Percentiles rank a stretch among this genome's conserved stretches.
phyloP scores from a whole-genome alignment of 2,888 invertebrate species.

The Papilio demoleus region DNA sequence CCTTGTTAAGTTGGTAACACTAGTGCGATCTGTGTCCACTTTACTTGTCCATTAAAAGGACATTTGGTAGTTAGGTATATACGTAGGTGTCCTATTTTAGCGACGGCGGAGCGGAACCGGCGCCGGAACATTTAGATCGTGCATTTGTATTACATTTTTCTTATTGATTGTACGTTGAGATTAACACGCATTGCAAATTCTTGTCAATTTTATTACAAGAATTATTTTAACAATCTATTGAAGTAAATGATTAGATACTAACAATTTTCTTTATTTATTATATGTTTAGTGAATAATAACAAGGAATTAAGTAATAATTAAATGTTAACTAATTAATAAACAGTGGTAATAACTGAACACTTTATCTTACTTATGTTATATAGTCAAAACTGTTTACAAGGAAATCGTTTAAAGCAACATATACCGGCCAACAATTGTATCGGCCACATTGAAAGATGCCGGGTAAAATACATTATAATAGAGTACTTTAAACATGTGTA shows the following conservation, averaged over 20 bases:
- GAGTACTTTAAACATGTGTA: too few species aligned
- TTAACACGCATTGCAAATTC: not conserved
- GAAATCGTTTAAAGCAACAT: too few species aligned
- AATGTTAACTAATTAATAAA: too few species aligned
- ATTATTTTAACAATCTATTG: not conserved
- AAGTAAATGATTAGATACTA: not conserved
- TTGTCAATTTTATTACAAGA: not conserved
- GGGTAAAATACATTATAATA: too few species aligned
- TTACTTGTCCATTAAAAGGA: conserved; percentile 35
- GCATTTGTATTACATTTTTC: not conserved
- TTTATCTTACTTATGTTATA: too few species aligned
- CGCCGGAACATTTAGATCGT: conserved; percentile 14
- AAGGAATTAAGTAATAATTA: too few species aligned
- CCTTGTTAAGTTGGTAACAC: not conserved
- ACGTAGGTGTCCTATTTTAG: conserved; percentile 34
- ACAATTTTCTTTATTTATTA: too few species aligned
- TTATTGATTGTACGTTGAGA: not conserved
- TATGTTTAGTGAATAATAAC: too few species aligned
- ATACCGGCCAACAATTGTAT: too few species aligned
- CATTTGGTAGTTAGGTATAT: conserved; percentile 15
- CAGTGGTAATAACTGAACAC: too few species aligned
- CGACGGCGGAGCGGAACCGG: conserved; percentile 22
- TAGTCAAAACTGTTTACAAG: too few species aligned
- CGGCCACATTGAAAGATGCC: too few species aligned
- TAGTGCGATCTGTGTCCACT: conserved; percentile 19